Evolutionary conservation across 1,140 invertebrate species (phyloP).

Genomic region (Pseudomyrmex cubaensis): DNA sequence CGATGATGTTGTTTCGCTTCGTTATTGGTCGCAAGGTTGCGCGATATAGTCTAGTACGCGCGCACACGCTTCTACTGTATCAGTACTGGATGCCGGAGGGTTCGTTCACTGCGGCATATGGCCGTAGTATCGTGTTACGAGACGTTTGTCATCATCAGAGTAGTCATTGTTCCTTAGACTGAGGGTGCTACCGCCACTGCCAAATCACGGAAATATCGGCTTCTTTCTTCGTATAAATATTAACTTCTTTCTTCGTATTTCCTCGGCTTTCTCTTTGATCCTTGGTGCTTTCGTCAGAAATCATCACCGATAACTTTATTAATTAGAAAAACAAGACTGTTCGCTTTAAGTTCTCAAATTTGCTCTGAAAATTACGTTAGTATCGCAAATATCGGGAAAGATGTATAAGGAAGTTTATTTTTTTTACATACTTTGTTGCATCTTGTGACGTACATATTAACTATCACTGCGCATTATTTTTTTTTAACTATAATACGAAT

Average conservation of each 20-base stretch:
- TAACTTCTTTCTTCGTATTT: constrained; percentile 70
- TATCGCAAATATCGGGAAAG: neutral
- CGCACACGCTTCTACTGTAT: constrained; percentile 60
- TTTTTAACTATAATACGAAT: no score
- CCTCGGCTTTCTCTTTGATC: constrained; percentile 16
- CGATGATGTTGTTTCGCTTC: constrained; percentile 81
- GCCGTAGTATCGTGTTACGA: constrained; percentile 82
- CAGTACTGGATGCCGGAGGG: constrained; percentile 71
- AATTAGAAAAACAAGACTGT: constrained; percentile 1
- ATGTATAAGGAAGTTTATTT: no score
- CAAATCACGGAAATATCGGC: constrained; percentile 75
- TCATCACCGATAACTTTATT: neutral
- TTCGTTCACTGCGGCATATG: constrained; percentile 81
- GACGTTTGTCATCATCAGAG: constrained; percentile 85
- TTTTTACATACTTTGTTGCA: neutral
- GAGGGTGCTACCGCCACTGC: constrained; percentile 68
- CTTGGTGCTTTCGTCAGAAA: neutral
- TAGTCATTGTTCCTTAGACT: constrained; percentile 80
- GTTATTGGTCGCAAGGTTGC: constrained; percentile 80
- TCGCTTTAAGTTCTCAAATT: neutral
- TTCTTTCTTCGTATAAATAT: constrained; percentile 69
- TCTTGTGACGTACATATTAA: neutral
- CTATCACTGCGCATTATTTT: neutral
- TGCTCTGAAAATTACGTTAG: no score
- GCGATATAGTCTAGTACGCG: constrained; percentile 52